phyloP scores from a whole-genome alignment of 2,797 vertebrate species.

The Oryzias sinensis region DNA sequence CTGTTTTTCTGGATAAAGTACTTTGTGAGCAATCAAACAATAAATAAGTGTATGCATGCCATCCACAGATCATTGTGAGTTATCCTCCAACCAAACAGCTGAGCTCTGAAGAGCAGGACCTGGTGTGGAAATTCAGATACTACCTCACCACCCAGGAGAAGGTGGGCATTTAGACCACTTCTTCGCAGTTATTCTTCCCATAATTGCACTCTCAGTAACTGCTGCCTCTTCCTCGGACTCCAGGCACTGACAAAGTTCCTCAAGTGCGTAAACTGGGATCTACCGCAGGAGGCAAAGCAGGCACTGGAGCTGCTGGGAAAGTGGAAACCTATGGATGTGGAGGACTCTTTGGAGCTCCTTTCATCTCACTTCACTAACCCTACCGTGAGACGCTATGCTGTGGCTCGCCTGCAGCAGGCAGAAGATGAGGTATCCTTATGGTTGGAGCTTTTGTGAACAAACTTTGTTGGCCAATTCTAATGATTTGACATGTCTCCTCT shows the following conservation, averaged over 20 bases:
- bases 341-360: conserved; percentile 93
- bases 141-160: conserved; percentile 99
- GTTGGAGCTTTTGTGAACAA: not conserved
- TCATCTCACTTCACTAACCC: conserved; percentile 95
- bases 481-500: not conserved
- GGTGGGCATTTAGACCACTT: conserved; percentile 61
- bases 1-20: not conserved
- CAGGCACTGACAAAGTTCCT: conserved; percentile 98
- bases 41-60: not conserved
- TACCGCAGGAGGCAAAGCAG: conserved; percentile 98
- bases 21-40: not conserved
- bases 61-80: conserved; percentile 91
- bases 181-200: not conserved
- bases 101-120: conserved; percentile 95
- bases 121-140: conserved; percentile 99
- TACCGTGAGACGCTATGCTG: conserved; percentile 93
- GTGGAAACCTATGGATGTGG: conserved; percentile 98
- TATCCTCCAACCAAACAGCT: conserved; percentile 97
- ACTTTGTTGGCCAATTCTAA: not conserved
- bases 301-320: conserved; percentile 93
- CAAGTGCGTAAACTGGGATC: conserved; percentile 98
- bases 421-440: conserved; percentile 90
- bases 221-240: conserved; percentile 4
- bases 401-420: conserved; percentile 91
- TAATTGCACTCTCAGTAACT: not conserved